Conservation (phyloP, 2,797 vertebrate species). For the Tenualosa ilisha region DNA sequence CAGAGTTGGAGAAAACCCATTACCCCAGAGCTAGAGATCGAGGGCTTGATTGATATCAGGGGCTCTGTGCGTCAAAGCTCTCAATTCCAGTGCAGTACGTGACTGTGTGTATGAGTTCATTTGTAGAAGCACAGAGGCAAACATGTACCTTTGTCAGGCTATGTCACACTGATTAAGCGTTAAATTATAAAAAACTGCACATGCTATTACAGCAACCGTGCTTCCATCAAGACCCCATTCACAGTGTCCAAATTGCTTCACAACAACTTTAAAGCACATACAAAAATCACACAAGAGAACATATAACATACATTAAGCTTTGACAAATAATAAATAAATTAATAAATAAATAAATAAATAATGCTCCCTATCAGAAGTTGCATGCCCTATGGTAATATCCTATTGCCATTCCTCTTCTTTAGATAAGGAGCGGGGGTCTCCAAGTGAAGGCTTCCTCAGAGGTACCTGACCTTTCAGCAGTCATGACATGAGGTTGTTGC, state of each 20-base stretch:
- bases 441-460: neutral
- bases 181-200: neutral
- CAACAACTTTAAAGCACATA: neutral
- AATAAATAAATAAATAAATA: neutral
- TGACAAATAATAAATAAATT: neutral
- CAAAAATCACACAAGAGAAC: neutral
- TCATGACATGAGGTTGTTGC: neutral
- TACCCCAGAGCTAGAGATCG: slow-evolving; percentile 19
- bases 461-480: neutral
- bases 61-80: slow-evolving; percentile 8
- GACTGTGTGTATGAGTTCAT: neutral
- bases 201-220: neutral
- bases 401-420: neutral
- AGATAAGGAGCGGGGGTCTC: neutral
- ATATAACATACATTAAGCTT: neutral
- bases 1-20: slow-evolving; percentile 24
- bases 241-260: neutral
- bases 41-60: slow-evolving; percentile 10
- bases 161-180: slow-evolving; percentile 13
- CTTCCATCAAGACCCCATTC: neutral
- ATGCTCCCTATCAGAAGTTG: neutral
- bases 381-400: neutral
- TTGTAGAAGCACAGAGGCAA: neutral
- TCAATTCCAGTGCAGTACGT: slow-evolving; percentile 1
- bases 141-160: neutral